Base-by-base conservation (phyloP, 2,113 vertebrate genomes). In the Carassius carassius region DNA sequence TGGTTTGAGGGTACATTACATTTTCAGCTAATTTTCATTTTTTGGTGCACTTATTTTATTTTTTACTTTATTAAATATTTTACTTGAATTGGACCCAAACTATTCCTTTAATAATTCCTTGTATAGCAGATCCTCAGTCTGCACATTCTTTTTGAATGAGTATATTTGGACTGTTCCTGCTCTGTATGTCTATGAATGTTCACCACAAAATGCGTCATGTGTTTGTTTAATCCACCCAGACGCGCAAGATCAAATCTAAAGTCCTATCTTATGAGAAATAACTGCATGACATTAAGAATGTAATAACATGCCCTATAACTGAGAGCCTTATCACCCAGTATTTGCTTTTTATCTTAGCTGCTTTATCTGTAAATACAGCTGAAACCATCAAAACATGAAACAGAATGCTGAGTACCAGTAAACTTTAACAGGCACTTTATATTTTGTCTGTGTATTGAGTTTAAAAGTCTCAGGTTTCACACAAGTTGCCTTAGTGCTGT, bases 231-330 rank as follows among this genome's bases (percentile, higher is more conserved):
- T 72, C 69, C 35, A 41, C 72, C 37, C 44, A 74, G 44, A 47
- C 72, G 49, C 1, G n/a, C 21, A 74, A 25, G 37, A 49, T 74
- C 25, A 23, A 23, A 74, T 23, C 72, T 23, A 23, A 74, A 49
- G 19, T 47, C n/a, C 21, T 49, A 23, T 44, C 72, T 25, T 7
- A 47, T 12, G 72, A 74, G 72, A 74, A 49, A 74, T 74, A 47
- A 47, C 72, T 49, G 72, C 35, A 41, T 74, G 72, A 74, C 44
- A 74, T 74, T 25, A 25, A 49, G 72, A 74, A 74, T 74, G 72
- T 74, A 49, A 74, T 74, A 74, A 25, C 44, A 1, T 74, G 37
- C n/a, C 72, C 37, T 49, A 25, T 74, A 47, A 9, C 72, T 23
- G 44, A 25, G 72, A 23, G 72, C n/a, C n/a, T 25, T 74, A 25